phyloP scores from a whole-genome alignment of 2,888 invertebrate genomes.

The Dusona sp. region DNA sequence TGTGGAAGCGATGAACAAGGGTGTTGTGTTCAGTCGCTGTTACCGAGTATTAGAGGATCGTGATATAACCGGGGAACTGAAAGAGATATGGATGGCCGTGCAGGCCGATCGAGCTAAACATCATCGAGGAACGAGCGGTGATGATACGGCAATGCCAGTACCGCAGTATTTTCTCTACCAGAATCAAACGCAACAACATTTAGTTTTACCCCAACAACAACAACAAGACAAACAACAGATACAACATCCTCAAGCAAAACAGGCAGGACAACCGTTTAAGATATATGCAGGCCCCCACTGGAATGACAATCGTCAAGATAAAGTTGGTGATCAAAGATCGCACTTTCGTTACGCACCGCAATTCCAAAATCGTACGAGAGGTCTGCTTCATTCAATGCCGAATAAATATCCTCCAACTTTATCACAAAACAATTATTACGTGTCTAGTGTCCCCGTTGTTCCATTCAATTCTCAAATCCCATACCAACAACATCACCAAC shows the following conservation, averaged over 20 bases:
- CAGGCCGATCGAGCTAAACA: slow-evolving; percentile 87
- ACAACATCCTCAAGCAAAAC: slow-evolving; percentile 38
- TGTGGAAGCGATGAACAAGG: slow-evolving; percentile 90
- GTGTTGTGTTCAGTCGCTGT: slow-evolving; percentile 87
- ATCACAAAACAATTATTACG: slow-evolving; percentile 72
- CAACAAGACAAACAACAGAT: slow-evolving; percentile 53
- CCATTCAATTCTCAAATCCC: slow-evolving; percentile 56
- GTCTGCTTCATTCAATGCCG: slow-evolving; percentile 73
- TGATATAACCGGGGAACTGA: slow-evolving; percentile 90
- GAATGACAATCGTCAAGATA: slow-evolving; percentile 68
- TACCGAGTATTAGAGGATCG: slow-evolving; percentile 88
- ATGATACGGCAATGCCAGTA: slow-evolving; percentile 74
- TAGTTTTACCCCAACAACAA: slow-evolving; percentile 46
- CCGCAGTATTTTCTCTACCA: slow-evolving; percentile 76
- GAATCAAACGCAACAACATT: slow-evolving; percentile 66
- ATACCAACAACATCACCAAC: too few relatives aligned
- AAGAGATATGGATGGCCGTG: slow-evolving; percentile 91
- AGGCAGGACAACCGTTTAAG: slow-evolving; percentile 49
- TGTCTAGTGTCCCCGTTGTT: slow-evolving; percentile 31
- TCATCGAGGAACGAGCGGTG: slow-evolving; percentile 83
- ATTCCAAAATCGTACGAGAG: slow-evolving; percentile 72
- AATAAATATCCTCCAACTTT: slow-evolving; percentile 73
- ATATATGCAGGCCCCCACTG: slow-evolving; percentile 74
- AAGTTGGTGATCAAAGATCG: slow-evolving; percentile 68
- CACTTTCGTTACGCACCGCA: slow-evolving; percentile 70